Percentiles rank a stretch among this genome's conserved stretches.
These are phyloP conservation scores for Sipha maydis DNA, from an alignment of 2,888 invertebrate species.

Conservation along the genomic window DNA sequence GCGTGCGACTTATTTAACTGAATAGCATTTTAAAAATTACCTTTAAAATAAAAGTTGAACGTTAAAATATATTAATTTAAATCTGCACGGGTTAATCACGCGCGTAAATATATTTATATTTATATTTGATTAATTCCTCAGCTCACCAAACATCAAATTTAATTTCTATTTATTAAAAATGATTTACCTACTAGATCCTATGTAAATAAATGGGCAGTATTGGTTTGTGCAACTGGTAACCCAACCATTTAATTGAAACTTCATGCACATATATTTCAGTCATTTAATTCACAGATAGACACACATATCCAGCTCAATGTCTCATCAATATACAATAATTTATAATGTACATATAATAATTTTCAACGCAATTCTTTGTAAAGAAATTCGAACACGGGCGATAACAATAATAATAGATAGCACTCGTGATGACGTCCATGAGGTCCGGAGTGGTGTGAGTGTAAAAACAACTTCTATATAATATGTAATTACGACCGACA, in stretches of 20 bases:
- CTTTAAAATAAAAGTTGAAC: background rate
- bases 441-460: background rate
- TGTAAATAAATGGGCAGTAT: background rate
- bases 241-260: background rate
- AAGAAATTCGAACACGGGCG: background rate
- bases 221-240: background rate
- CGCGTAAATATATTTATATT: background rate
- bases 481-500: slow-evolving; percentile 25
- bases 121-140: background rate
- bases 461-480: slow-evolving; percentile 17
- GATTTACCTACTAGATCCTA: too few relatives aligned
- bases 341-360: background rate
- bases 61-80: background rate
- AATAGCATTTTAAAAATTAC: background rate
- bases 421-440: background rate
- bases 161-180: background rate
- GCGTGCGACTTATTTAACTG: background rate
- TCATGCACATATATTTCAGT: background rate
- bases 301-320: too few relatives aligned
- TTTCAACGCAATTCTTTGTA: background rate
- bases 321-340: background rate
- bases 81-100: background rate
- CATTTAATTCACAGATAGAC: background rate
- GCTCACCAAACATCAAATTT: background rate
- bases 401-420: slow-evolving; percentile 6